Base-by-base conservation (phyloP, 1,140 invertebrate genomes). In the Papilio polytes region DNA sequence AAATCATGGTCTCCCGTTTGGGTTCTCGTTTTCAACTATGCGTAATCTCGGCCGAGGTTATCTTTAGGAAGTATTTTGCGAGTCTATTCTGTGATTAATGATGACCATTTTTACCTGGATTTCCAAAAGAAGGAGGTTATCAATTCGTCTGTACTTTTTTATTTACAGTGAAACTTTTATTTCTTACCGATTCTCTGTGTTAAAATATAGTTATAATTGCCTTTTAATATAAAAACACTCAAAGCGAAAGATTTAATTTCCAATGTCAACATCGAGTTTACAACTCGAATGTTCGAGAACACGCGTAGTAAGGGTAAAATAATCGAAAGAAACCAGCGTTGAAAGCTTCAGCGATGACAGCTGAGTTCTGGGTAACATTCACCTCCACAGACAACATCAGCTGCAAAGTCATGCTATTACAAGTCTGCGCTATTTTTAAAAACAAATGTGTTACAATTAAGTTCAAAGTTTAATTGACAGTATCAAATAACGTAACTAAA, bases 291-390 rank as follows among this genome's bases (percentile, higher is more conserved):
- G 12, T 63, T 63, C 8, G 59, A 63, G 59, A 63, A 26, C 9
- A 3, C 22, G 22, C 9, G 20, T 63, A 63, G 59, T 22, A 63
- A 2, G 59, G 59, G 59, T 63, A 26, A 63, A 63, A 63, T 63
- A 22, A 63, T 63, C 59, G 59, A 63, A 63, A 63, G 59, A 63
- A 63, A 26, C 9, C 59, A 56, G 59, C 59, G 59, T 63, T 63
- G n/a, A 63, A 63, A 63, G 59, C 20, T 8, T 63, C 9, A 22
- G 59, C 10, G 59, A n/a, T 63, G 59, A 63, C 59, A 26, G 59
- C 59, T 10, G 59, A 63, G 9, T n/a, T 12, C 59, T 12, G 20
- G 59, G n/a, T 63, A 20, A 63, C 26, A 13, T 63, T n/a, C 18
- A 56, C 15, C 6, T 7, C 18, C 18, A 36, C 3, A 56, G 53